These are phyloP conservation scores for Epirrita christyi DNA, from an alignment of 2,888 invertebrate genomes.

Conservation along the genomic window DNA sequence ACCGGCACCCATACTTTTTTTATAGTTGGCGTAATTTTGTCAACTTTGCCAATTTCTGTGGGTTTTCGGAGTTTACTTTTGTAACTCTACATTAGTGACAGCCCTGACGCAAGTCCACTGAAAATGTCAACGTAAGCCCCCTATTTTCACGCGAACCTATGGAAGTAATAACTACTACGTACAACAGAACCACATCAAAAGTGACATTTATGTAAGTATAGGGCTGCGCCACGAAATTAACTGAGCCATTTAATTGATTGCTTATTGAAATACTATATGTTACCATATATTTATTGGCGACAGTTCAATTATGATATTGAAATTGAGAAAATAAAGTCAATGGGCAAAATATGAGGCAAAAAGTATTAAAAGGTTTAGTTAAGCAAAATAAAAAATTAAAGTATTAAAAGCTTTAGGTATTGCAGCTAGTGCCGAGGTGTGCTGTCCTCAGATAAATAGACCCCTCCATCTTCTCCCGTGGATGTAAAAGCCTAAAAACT, in stretches of 20 bases:
- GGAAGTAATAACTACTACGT: too few relatives aligned
- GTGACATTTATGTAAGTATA: slow-evolving; percentile 25
- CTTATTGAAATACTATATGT: slow-evolving; percentile 25
- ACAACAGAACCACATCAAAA: slow-evolving; percentile 17
- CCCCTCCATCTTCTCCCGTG: too few relatives aligned
- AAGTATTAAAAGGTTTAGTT: background rate
- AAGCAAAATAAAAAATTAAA: too few relatives aligned
- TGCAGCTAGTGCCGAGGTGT: too few relatives aligned
- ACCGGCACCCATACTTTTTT: too few relatives aligned
- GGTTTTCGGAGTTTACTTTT: background rate
- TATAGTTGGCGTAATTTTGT: too few relatives aligned
- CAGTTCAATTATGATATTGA: slow-evolving; percentile 20
- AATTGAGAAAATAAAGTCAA: background rate
- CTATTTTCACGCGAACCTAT: too few relatives aligned
- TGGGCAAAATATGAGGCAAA: background rate
- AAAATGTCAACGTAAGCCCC: slow-evolving; percentile 21
- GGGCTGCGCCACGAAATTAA: slow-evolving; percentile 11
- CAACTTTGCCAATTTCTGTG: too few relatives aligned
- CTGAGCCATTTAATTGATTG: slow-evolving; percentile 19
- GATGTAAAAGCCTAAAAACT: too few relatives aligned
- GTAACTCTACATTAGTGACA: slow-evolving; percentile 6
- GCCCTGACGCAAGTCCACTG: slow-evolving; percentile 13
- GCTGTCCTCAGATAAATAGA: too few relatives aligned
- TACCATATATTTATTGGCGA: slow-evolving; percentile 21
- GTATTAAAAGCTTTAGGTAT: too few relatives aligned